A percentile compares a stretch with the other conserved stretches of the same genome.
Evolutionary conservation across 1,140 invertebrate species (phyloP).

Genomic region (Bombus consobrinus): DNA sequence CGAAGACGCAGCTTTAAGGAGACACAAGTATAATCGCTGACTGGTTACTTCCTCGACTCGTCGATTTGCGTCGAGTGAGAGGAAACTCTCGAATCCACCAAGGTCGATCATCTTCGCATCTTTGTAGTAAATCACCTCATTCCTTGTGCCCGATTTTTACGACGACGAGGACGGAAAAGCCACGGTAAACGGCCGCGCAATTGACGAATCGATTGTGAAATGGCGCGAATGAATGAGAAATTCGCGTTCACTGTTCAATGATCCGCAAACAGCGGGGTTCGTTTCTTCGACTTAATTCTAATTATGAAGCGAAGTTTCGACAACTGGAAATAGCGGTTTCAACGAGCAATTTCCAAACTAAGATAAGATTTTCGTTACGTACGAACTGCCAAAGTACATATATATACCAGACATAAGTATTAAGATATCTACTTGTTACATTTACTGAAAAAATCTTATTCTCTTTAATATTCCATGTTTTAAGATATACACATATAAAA

Average conservation of each 20-base stretch:
- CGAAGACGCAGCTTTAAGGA: too few relatives aligned
- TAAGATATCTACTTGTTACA: background rate
- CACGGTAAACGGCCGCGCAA: constrained; percentile 4
- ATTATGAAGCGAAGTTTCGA: constrained; percentile 9
- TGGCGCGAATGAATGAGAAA: constrained; percentile 19
- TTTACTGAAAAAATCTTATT: too few relatives aligned
- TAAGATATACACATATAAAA: background rate
- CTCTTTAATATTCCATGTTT: too few relatives aligned
- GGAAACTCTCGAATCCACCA: constrained; percentile 35
- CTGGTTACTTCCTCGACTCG: constrained; percentile 39
- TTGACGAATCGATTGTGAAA: constrained; percentile 24
- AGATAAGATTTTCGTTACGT: background rate
- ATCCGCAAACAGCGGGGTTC: background rate
- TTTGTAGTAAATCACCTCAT: constrained; percentile 16
- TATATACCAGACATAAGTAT: background rate
- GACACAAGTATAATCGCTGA: background rate
- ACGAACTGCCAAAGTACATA: background rate
- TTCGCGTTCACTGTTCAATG: background rate
- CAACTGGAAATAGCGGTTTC: background rate
- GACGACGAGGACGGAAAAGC: constrained; percentile 12
- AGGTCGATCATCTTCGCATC: constrained; percentile 48
- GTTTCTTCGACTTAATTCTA: background rate
- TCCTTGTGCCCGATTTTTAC: constrained; percentile 24
- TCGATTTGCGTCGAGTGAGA: constrained; percentile 33
- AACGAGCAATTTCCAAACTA: background rate